Evolutionary conservation across 2,113 vertebrate genomes (phyloP).

Genomic region (Thermophis baileyi): DNA sequence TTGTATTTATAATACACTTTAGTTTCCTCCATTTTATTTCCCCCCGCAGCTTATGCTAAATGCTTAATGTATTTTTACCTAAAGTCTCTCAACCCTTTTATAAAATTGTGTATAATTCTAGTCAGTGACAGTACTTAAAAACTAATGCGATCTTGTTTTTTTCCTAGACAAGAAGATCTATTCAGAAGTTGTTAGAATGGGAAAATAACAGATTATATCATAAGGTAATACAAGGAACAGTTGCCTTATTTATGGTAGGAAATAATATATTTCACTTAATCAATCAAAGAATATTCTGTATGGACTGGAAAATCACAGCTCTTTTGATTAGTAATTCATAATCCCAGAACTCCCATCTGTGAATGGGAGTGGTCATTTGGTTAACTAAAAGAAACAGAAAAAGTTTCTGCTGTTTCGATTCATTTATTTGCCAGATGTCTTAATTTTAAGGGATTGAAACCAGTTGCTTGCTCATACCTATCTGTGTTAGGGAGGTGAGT

Average conservation of each 20-base stretch:
- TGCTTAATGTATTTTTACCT: background rate
- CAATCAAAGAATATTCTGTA: background rate
- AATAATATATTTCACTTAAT: background rate
- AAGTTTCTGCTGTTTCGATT: background rate
- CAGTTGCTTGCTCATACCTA: background rate
- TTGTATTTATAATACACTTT: background rate
- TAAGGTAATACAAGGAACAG: constrained; percentile 80
- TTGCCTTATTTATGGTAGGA: background rate
- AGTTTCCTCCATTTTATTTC: background rate
- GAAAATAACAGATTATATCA: constrained; percentile 98
- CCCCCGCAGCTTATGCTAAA: background rate
- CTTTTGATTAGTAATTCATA: background rate
- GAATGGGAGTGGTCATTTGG: no score
- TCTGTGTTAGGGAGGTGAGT: background rate
- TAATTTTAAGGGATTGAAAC: background rate
- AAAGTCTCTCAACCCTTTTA: background rate
- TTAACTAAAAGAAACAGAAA: background rate
- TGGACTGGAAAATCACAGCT: background rate
- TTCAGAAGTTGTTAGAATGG: constrained; percentile 98
- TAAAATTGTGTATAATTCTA: background rate
- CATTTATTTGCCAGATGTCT: background rate
- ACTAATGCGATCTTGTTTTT: constrained; percentile 14
- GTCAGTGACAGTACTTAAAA: background rate
- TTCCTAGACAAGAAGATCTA: constrained; percentile 91
- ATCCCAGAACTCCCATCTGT: background rate